Evolutionary conservation across 2,888 invertebrate genomes (phyloP), one percentile per base, ranked within the genome.

Genomic region (Sminthurides aquaticus): DNA sequence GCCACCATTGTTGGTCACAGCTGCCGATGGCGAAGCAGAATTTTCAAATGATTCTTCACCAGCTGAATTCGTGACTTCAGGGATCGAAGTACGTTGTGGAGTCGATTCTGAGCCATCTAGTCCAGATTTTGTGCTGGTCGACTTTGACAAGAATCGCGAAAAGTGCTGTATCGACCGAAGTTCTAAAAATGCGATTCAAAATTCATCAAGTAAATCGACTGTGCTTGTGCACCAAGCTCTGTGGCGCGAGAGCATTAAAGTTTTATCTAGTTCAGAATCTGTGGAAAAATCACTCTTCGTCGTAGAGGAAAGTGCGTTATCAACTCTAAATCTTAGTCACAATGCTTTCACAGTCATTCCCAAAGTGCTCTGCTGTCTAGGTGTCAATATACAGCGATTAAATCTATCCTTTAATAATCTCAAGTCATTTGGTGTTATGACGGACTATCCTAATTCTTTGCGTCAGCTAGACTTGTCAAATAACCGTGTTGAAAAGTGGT

Each of bases 401-500:
- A 95, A 95, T 78, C 85, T 99, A 84, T 88, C 94, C 0, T 91
- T 91, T 77, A 98, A 98, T 79, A 87, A 87, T 67, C 61, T 75
- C 2, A 70, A 71, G 24, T 18, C 77, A 62, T 88, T 94, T 86
- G 92, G 92, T 1, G 87, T 88, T 76, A 89, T 96, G 63, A 91
- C 91, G 15, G 89, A 90, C 61, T 95, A 93, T 79, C 97, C 98
- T 0, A 86, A 87, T 49, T 86, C 87, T 57, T 81, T 98, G 8
- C 91, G 94, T 67, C 93, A 95, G 77, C 80, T 99, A 52, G 97
- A 98, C 80, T 82, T 98, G 48, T 92, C 93, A 57, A 90, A 92
- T 78, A 97, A 96, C 79, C 87, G 89, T 79, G 90, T 95, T 72
- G 86, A 87, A 0, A 88, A 89, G 76, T 95, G 94, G 94, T 74